Conservation (phyloP, 2,888 invertebrate species). For the Leucophora obtusa region DNA sequence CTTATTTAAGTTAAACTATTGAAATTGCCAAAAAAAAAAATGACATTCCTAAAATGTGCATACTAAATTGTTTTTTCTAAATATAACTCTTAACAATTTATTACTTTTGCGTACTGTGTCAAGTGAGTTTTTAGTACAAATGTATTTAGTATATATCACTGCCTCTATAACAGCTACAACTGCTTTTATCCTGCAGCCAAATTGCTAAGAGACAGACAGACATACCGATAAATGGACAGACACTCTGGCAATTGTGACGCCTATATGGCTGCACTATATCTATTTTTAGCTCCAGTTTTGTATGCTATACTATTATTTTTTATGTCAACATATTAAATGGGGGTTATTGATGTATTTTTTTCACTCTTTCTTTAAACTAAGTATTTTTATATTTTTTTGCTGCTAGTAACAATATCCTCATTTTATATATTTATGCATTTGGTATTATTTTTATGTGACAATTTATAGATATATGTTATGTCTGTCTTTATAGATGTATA, state of each 20-base stretch:
- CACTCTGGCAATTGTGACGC: conserved; percentile 43
- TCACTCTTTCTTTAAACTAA: conserved; percentile 10
- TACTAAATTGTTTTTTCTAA: conserved; percentile 23
- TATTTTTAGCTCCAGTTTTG: conserved; percentile 29
- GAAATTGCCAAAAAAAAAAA: neutral
- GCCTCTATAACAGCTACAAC: conserved; percentile 5
- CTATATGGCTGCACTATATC: conserved; percentile 50
- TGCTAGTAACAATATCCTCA: too few species aligned
- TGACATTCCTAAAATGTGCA: neutral
- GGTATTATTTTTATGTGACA: conserved; percentile 43
- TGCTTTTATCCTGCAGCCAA: conserved; percentile 43
- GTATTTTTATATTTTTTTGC: too few species aligned
- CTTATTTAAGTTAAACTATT: conserved; percentile 3
- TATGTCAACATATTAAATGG: conserved; percentile 35
- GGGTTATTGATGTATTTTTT: conserved; percentile 51
- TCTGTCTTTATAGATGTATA: neutral
- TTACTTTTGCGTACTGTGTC: conserved; percentile 58
- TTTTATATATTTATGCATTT: conserved; percentile 5
- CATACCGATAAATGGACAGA: conserved; percentile 8
- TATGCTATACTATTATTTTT: neutral
- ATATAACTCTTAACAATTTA: conserved; percentile 56
- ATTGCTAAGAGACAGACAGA: conserved; percentile 31
- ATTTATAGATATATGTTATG: conserved; percentile 34
- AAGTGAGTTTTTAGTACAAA: conserved; percentile 43
- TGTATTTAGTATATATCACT: conserved; percentile 14